A percentile compares a stretch with the other conserved stretches of the same genome.
Evolutionary conservation across 23 tunicate species (phyloP).

Genomic region (Ascidia mentula): DNA sequence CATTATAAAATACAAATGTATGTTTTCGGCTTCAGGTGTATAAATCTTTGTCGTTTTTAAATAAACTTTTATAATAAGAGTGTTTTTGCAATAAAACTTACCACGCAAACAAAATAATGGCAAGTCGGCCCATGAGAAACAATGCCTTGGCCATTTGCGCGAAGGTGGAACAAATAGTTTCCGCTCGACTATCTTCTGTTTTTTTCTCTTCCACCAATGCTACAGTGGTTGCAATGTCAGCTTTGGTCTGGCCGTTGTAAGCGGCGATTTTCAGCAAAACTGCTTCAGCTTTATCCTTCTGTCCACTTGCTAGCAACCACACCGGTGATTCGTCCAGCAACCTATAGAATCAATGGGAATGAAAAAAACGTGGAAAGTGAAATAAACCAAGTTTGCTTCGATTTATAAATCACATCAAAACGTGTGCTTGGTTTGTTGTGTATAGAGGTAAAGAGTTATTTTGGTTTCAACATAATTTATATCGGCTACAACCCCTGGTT

Average conservation of each 20-base stretch:
- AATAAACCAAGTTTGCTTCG: not conserved
- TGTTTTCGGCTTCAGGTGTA: not conserved
- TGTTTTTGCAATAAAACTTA: too few species aligned
- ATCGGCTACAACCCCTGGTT: too few species aligned
- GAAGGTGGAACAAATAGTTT: not conserved
- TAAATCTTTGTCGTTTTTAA: not conserved
- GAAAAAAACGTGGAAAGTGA: too few species aligned
- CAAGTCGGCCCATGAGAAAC: not conserved
- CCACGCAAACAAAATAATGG: not conserved
- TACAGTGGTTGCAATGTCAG: not conserved
- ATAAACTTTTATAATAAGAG: too few species aligned
- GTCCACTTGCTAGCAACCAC: not conserved
- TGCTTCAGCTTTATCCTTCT: not conserved
- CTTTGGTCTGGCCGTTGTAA: not conserved
- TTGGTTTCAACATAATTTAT: too few species aligned
- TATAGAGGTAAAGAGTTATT: too few species aligned
- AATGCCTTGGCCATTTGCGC: not conserved
- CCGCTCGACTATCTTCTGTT: not conserved
- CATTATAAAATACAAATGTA: not conserved
- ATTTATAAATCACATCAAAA: not conserved
- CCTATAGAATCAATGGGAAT: not conserved
- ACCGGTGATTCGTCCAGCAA: not conserved
- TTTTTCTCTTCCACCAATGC: not conserved
- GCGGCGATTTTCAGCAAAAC: not conserved
- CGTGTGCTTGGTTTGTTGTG: not conserved